phyloP scores from a whole-genome alignment of 2,888 invertebrate genomes.

The Tinea semifulvella region DNA sequence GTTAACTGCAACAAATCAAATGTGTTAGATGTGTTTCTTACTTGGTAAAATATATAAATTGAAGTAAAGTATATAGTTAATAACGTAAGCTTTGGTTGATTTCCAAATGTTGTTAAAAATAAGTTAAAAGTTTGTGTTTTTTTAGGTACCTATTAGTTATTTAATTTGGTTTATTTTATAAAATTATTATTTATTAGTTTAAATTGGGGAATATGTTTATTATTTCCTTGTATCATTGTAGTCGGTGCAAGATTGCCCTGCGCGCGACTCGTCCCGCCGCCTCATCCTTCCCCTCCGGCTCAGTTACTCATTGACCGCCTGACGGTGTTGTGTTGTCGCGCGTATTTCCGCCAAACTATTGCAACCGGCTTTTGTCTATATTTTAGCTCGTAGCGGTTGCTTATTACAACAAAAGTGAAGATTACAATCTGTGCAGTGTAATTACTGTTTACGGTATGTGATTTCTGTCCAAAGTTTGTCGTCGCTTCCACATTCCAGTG shows the following conservation, averaged over 20 bases:
- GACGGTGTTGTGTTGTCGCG: constrained; percentile 40
- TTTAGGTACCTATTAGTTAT: too few species aligned
- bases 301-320: constrained; percentile 58
- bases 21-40: too few species aligned
- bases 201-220: too few species aligned
- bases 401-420: constrained; percentile 40
- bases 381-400: constrained; percentile 30
- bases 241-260: constrained; percentile 18
- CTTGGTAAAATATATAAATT: too few species aligned
- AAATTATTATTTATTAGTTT: too few species aligned
- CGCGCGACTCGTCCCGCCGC: constrained; percentile 21
- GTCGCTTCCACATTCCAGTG: constrained; percentile 49
- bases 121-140: too few species aligned
- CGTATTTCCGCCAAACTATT: constrained; percentile 28
- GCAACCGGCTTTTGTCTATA: constrained; percentile 50
- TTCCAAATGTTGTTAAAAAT: too few species aligned
- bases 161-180: too few species aligned
- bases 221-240: constrained; percentile 1
- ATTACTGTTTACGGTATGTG: constrained; percentile 62
- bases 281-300: constrained; percentile 24
- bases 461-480: constrained; percentile 42
- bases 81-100: too few species aligned
- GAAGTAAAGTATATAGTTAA: too few species aligned
- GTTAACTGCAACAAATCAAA: too few species aligned
- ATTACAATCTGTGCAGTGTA: constrained; percentile 53